phyloP scores from a whole-genome alignment of 2,797 vertebrate genomes.

The Melanotaenia parkinsoni region DNA sequence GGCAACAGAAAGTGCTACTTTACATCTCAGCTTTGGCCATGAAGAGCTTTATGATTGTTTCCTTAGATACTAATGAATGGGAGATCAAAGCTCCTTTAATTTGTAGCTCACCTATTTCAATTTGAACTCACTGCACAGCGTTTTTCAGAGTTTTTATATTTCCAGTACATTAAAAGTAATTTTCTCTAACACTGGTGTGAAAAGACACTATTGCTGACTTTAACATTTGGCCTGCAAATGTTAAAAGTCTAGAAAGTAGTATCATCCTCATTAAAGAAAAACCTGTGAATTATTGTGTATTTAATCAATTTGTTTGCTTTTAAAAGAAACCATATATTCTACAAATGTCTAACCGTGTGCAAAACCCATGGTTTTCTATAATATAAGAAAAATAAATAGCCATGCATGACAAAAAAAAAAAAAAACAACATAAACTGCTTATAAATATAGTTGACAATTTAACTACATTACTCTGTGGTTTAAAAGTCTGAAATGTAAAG shows the following conservation, averaged over 20 bases:
- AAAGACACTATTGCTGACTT: conserved; percentile 4
- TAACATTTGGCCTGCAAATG: not conserved
- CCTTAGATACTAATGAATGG: conserved; percentile 32
- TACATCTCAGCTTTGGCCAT: conserved; percentile 7
- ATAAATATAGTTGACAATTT: not conserved
- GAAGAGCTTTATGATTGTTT: conserved; percentile 24
- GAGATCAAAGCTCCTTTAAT: conserved; percentile 23
- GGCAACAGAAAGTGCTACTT: not conserved
- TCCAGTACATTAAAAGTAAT: conserved; percentile 18
- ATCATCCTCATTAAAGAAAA: not conserved
- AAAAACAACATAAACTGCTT: not conserved
- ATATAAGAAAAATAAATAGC: not conserved
- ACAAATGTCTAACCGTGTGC: not conserved
- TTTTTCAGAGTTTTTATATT: conserved; percentile 18
- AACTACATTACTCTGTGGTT: not conserved
- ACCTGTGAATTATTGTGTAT: not conserved
- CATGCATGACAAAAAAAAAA: not conserved
- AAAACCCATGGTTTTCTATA: not conserved
- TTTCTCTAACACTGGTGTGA: conserved; percentile 16
- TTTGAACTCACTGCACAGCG: conserved; percentile 23
- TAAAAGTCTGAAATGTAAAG: conserved; percentile 8
- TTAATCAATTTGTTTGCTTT: conserved; percentile 1
- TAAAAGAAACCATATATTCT: not conserved
- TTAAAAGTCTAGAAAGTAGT: not conserved
- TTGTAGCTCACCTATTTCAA: conserved; percentile 31